Conservation (phyloP, 2,113 vertebrate genomes). For the Narcine bancroftii region DNA sequence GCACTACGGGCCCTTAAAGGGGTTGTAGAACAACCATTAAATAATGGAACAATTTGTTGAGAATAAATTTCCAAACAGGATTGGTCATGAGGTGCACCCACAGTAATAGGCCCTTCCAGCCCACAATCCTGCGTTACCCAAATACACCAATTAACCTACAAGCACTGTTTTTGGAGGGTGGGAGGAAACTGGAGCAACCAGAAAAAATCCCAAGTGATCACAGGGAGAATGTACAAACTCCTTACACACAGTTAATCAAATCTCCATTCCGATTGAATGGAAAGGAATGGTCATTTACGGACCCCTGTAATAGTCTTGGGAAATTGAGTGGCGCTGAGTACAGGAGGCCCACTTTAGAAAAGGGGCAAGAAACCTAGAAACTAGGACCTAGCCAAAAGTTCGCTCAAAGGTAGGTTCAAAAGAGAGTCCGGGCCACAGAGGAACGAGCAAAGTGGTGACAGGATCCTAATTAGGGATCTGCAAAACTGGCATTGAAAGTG, state of each 20-base stretch:
- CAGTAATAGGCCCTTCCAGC: no score
- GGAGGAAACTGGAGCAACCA: no score
- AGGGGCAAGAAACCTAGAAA: not conserved
- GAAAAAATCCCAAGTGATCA: no score
- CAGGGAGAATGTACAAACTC: no score
- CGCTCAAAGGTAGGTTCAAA: no score
- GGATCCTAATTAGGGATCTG: no score
- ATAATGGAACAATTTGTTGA: not conserved
- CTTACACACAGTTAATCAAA: not conserved
- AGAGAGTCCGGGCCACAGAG: not conserved
- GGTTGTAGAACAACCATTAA: not conserved
- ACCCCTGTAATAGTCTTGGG: not conserved
- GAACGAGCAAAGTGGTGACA: no score
- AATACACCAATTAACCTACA: no score
- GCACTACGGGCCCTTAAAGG: not conserved
- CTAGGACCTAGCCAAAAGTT: not conserved
- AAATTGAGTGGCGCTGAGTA: not conserved
- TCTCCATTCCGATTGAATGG: not conserved
- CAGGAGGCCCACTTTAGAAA: not conserved
- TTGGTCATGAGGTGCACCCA: no score
- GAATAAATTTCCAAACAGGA: not conserved
- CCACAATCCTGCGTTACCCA: no score
- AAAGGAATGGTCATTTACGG: not conserved
- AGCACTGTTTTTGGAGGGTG: no score
- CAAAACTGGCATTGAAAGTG: no score